Evolutionary conservation across 2,797 vertebrate species (phyloP).

Genomic region (Diceros bicornis): DNA sequence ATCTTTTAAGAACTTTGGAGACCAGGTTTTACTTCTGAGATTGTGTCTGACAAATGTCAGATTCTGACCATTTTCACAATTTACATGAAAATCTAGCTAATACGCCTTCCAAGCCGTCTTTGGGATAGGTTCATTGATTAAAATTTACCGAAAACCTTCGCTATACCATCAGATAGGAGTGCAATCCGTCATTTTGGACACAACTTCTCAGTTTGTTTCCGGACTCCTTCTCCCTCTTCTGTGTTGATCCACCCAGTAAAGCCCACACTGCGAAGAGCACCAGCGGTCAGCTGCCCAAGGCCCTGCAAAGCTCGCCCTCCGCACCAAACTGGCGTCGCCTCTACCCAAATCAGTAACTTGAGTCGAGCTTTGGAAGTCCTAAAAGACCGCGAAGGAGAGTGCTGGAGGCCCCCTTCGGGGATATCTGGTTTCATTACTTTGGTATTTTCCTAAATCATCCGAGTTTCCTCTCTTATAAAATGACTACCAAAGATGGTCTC

Average conservation of each 20-base stretch:
- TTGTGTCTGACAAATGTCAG: not conserved
- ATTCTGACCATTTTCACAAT: not conserved
- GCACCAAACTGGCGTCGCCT: not conserved
- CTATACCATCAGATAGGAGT: no score
- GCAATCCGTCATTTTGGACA: not conserved
- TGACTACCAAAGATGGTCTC: not conserved
- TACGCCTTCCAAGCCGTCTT: not conserved
- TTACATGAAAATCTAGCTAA: not conserved
- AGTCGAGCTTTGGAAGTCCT: not conserved
- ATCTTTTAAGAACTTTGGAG: accelerated
- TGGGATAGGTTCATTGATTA: not conserved
- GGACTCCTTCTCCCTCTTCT: not conserved
- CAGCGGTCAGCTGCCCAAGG: not conserved
- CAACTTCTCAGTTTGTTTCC: not conserved
- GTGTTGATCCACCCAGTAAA: not conserved
- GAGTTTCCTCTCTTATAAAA: not conserved
- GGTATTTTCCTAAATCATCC: not conserved
- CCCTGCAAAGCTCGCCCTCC: not conserved
- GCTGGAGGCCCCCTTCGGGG: not conserved
- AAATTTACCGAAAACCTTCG: not conserved
- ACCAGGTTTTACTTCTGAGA: not conserved
- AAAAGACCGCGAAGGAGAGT: not conserved
- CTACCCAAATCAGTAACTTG: not conserved
- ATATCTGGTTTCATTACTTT: not conserved
- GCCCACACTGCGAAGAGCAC: not conserved